Evolutionary conservation across 2,888 invertebrate species (phyloP), one percentile per base, ranked within the genome.

Genomic region (Eristalinus aeneus): DNA sequence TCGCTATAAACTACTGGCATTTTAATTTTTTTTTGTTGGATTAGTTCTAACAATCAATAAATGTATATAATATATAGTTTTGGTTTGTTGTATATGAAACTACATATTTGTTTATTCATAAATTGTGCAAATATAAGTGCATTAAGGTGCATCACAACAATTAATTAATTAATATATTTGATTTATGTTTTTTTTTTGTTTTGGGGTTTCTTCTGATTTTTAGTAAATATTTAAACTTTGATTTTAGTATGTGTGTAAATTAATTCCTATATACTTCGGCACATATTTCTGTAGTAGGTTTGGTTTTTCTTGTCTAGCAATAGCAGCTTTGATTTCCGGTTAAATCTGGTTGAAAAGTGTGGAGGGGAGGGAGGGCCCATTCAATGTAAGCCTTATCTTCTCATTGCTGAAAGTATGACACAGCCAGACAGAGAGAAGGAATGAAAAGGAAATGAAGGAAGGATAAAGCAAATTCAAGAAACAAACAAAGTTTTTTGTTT

Each of bases 101-200:
- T 86, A 77, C 73, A 69, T 46, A 60, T 77, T 73, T 61, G 64
- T 73, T 61, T 53, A 71, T 74, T 74, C 61, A 78, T 86, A 86
- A 86, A 86, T 86, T 86, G 86, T 86, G 86, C 86, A 77, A 81
- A 82, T 80, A 86, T 86, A 86, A 82, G 86, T 86, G 86, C 86
- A 82, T 46, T 86, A 86, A 81, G 86, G 86, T 86, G 86, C 86
- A 82, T 86, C 86, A 86, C 86, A 86, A 86, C 86, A 82, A 74
- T 82, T 65, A 75, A 74, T 82, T 65, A 75, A 71, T 82, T 65
- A 72, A 58, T 76, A 58, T 39, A 9, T 58, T 27, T 39, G 34
- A 22, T 20, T 60, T 16, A 20, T 67, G 3, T 54, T 56, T 56
- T 56, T 27, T 20, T 20, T 61, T 77, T 69, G 11, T 1, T 39